Evolutionary conservation across 1,140 invertebrate genomes (phyloP), one percentile per base, ranked within the genome.

Genomic region (Musca vetustissima): DNA sequence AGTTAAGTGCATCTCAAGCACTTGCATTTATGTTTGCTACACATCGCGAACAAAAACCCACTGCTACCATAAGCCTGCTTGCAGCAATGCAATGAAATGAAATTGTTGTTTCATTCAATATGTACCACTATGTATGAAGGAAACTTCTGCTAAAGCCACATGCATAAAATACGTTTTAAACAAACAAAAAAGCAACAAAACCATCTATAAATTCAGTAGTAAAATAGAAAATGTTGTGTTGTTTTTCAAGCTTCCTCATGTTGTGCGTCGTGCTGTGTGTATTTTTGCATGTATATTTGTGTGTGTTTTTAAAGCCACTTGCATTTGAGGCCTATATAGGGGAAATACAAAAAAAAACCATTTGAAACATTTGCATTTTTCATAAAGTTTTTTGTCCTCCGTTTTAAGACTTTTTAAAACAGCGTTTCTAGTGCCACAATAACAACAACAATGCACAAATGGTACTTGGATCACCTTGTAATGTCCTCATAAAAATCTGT

Each of bases 1-100:
- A 76, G 74, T 75, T 75, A 78, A 72, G 72, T 73, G 72, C 75
- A 71, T 78, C 74, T 73, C 72, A 71, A 72, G 67, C 74, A 73
- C 76, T 74, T 73, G 76, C 76, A 74, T 75, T 78, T 78, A 74
- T 78, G 17, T 52, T 48, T 55, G 8, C 68, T 70, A 74, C 71
- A 78, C 69, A 43, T 43, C 36, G 57, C 28, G 19, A n/a, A 14
- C 25, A 61, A 61, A 17, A 9, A 61, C 22, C 32, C n/a, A 43
- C 28, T 21, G 21, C 49, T 17, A 52, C 7, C 7, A 52, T 52
- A 52, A 19, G 49, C 21, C 19, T 21, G 15, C 13, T 28, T 36
- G 57, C 57, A 61, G 19, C 8, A 43, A 21, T 43, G 11, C 6
- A 43, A 43, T 3, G 3, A 3, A 28, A 4, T 28, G 8, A 4